Percentiles rank a stretch among this genome's conserved stretches.
These are phyloP conservation scores for Ochropacha duplaris DNA, from an alignment of 2,888 invertebrate genomes.

Conservation along the genomic window DNA sequence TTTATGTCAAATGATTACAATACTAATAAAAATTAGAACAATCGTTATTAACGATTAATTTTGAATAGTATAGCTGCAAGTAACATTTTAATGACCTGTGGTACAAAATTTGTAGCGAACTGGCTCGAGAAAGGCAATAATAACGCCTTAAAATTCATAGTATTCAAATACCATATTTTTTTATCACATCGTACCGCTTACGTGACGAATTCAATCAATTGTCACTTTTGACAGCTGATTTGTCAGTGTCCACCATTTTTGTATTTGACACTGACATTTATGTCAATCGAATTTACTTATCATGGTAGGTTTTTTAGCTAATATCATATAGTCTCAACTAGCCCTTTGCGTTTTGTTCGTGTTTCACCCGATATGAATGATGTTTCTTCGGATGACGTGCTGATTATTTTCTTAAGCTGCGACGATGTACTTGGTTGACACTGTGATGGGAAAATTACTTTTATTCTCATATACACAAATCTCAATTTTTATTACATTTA, in stretches of 20 bases:
- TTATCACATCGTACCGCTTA: background rate
- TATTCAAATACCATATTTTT: background rate
- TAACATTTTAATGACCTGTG: too few species aligned
- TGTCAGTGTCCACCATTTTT: conserved; percentile 1
- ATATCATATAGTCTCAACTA: conserved; percentile 85
- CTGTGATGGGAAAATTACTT: conserved; percentile 34
- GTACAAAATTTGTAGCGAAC: too few species aligned
- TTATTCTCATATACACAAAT: background rate
- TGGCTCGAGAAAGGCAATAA: too few species aligned
- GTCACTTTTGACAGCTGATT: conserved; percentile 2
- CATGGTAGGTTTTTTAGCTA: conserved; percentile 30
- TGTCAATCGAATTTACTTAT: background rate
- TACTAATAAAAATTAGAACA: too few species aligned
- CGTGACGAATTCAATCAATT: background rate
- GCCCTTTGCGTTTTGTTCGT: conserved; percentile 81
- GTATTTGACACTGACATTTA: background rate
- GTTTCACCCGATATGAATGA: conserved; percentile 87
- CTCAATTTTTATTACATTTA: background rate
- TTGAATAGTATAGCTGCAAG: too few species aligned
- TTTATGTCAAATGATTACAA: too few species aligned
- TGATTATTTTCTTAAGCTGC: conserved; percentile 42
- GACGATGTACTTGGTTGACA: conserved; percentile 57
- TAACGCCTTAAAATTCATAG: background rate
- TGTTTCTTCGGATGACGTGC: conserved; percentile 87
- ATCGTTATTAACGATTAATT: too few species aligned